Evolutionary conservation across 1,140 invertebrate genomes (phyloP), one percentile per base, ranked within the genome.

Genomic region (Euura lappo): DNA sequence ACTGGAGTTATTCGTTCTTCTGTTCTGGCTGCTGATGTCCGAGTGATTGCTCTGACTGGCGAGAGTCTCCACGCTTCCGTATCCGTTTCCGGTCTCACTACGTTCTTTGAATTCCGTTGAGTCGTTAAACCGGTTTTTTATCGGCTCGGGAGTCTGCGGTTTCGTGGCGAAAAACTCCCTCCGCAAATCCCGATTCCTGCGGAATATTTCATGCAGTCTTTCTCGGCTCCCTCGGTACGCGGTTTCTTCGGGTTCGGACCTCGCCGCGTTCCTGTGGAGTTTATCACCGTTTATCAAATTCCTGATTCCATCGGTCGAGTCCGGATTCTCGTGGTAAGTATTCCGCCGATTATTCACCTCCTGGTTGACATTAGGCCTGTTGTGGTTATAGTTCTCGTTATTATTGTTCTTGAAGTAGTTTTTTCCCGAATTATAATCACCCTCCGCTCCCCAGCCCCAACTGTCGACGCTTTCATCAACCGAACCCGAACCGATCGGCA

Each of bases 11-110:
- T 28, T 28, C 28, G 13, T 45, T 45, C 70, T 0, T 81, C 85
- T 28, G 51, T 79, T 84, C 6, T 75, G 77, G 68, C 84, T 86
- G 13, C 85, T 86, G 4, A 79, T 79, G 0, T 81, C 85, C 1
- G 85, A 87, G 11, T 86, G 84, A 68, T 88, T 88, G 71, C 85
- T 87, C 65, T 87, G 86, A 51, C 86, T 87, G 6, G 82, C 83
- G 10, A 88, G 75, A 0, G 86, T 87, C 69, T 88, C 87, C 0
- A 85, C 87, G 65, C 87, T 88, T 0, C 87, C 87, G n/a, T 86
- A 88, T 3, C 85, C 83, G 13, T 69, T 69, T 2, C 74, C 76
- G 6, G 13, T 74, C 76, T 79, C n/a, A n/a, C 68, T 11, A 69
- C 70, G 6, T 75, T 69, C 43, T 65, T 5, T 67, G 60, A 60